Evolutionary conservation across 2,797 vertebrate species (phyloP).

Genomic region (Meriones psammophilus): DNA sequence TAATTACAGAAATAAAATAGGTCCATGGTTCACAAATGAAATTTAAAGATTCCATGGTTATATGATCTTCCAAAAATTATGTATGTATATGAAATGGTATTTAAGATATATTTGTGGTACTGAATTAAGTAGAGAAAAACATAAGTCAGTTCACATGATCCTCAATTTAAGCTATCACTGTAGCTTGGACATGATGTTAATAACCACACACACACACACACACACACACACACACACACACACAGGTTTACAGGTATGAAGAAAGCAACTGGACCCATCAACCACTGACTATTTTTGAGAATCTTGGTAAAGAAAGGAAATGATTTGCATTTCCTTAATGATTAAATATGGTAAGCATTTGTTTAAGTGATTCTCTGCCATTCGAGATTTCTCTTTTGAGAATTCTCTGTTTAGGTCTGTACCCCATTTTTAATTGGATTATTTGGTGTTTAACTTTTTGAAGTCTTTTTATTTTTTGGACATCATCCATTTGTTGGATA

Average conservation of each 20-base stretch:
- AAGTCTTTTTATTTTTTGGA: no score
- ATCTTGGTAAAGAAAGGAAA: background rate
- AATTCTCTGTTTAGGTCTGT: no score
- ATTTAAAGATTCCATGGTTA: background rate
- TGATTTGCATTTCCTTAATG: no score
- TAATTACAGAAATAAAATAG: slow-evolving; percentile 18
- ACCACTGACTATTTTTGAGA: background rate
- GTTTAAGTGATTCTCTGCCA: no score
- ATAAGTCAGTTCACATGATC: background rate
- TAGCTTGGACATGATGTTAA: background rate
- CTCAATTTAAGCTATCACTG: background rate
- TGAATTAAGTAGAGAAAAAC: background rate
- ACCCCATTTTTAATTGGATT: no score
- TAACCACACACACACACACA: background rate
- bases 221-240: background rate
- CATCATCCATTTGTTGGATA: no score
- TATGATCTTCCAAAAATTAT: background rate
- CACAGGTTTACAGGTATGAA: no score
- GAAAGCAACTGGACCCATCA: background rate
- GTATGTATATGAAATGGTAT: background rate
- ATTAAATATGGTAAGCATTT: no score
- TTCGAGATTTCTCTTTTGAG: no score
- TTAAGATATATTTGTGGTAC: background rate
- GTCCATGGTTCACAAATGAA: background rate
- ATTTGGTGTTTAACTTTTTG: no score